A percentile compares a stretch with the other conserved stretches of the same genome.
These are phyloP conservation scores for Acanthosoma haemorrhoidale DNA, from an alignment of 2,888 invertebrate genomes.

Conservation along the genomic window DNA sequence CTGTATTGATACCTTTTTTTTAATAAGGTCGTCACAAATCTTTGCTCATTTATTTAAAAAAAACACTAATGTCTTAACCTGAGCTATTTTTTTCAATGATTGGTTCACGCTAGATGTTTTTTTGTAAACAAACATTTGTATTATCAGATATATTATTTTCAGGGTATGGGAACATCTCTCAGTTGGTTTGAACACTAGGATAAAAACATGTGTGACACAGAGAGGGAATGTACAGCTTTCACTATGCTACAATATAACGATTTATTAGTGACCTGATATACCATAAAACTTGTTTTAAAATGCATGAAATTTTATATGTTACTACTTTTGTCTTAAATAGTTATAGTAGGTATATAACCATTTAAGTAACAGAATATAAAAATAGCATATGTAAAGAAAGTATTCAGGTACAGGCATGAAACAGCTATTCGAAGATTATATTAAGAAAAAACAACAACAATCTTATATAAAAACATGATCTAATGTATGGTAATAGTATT, in stretches of 20 bases:
- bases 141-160: too few species aligned
- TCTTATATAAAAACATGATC: neutral
- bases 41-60: too few species aligned
- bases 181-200: neutral
- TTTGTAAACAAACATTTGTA: too few species aligned
- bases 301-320: neutral
- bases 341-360: neutral
- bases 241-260: neutral
- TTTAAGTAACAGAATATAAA: neutral
- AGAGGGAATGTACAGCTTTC: too few species aligned
- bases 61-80: too few species aligned
- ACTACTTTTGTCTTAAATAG: neutral
- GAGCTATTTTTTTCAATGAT: too few species aligned
- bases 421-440: slow-evolving; percentile 7
- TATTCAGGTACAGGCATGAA: slow-evolving; percentile 11
- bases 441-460: neutral
- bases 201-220: too few species aligned
- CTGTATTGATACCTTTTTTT: too few species aligned
- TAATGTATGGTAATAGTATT: neutral
- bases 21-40: too few species aligned
- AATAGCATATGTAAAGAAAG: neutral
- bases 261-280: neutral
- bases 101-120: too few species aligned
- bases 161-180: too few species aligned
- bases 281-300: neutral